phyloP scores from a whole-genome alignment of 2,888 invertebrate species.

The Melipona bicolor region DNA sequence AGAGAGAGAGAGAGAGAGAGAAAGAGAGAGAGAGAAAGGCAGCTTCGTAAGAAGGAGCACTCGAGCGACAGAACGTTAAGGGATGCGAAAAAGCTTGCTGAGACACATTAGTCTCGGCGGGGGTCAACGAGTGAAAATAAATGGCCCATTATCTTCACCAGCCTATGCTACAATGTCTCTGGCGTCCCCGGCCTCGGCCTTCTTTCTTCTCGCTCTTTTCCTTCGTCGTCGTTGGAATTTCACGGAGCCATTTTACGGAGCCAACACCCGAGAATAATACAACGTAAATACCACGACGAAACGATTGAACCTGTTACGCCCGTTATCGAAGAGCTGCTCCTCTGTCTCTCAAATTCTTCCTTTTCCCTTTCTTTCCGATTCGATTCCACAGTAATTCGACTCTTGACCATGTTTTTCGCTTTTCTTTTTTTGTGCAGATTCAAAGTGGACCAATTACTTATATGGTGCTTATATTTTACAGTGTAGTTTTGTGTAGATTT shows the following conservation, averaged over 20 bases:
- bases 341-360: background rate
- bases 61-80: constrained; percentile 62
- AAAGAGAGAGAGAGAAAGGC: background rate
- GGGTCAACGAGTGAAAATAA: constrained; percentile 78
- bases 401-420: too few relatives aligned
- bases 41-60: constrained; percentile 62
- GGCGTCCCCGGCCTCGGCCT: constrained; percentile 21
- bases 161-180: constrained; percentile 50
- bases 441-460: too few relatives aligned
- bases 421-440: too few relatives aligned
- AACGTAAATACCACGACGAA: constrained; percentile 68
- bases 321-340: constrained; percentile 37
- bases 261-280: constrained; percentile 58
- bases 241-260: constrained; percentile 61
- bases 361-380: background rate
- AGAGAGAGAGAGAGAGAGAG: too few relatives aligned
- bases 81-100: constrained; percentile 72
- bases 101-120: constrained; percentile 76
- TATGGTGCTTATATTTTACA: too few relatives aligned
- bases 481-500: too few relatives aligned
- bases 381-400: too few relatives aligned
- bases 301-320: constrained; percentile 68
- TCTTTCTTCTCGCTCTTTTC: constrained; percentile 30
- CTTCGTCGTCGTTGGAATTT: constrained; percentile 55
- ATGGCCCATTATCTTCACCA: constrained; percentile 74